These are phyloP conservation scores for Trichosurus vulpecula DNA, from an alignment of 2,797 vertebrate species.

Conservation along the genomic window DNA sequence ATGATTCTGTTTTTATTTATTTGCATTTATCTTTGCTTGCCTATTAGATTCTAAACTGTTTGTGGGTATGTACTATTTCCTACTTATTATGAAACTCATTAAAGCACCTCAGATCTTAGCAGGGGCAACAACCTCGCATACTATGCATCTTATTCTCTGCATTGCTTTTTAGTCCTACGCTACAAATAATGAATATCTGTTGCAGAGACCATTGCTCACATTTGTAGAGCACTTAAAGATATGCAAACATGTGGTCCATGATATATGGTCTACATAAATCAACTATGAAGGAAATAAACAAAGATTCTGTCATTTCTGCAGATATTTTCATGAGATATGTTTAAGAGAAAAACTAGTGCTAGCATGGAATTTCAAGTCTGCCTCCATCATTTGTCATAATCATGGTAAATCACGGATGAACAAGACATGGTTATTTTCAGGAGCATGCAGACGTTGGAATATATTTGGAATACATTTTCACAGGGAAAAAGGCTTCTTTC, in stretches of 20 bases:
- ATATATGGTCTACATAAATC: background rate
- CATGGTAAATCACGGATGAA: background rate
- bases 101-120: background rate
- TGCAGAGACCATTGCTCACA: background rate
- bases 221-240: background rate
- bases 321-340: background rate
- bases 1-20: background rate
- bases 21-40: background rate
- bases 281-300: background rate
- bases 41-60: background rate
- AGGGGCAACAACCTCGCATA: background rate
- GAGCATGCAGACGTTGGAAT: background rate
- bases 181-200: background rate
- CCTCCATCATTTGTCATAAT: background rate
- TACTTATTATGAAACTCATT: background rate
- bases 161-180: background rate
- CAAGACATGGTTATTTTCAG: background rate
- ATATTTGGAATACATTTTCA: background rate
- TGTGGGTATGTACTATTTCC: background rate
- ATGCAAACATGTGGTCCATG: background rate
- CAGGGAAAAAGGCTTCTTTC: background rate
- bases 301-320: background rate
- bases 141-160: background rate
- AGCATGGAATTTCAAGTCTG: background rate
- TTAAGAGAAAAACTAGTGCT: background rate